Conservation (phyloP, 2,888 invertebrate genomes). For the Xestia c-nigrum region DNA sequence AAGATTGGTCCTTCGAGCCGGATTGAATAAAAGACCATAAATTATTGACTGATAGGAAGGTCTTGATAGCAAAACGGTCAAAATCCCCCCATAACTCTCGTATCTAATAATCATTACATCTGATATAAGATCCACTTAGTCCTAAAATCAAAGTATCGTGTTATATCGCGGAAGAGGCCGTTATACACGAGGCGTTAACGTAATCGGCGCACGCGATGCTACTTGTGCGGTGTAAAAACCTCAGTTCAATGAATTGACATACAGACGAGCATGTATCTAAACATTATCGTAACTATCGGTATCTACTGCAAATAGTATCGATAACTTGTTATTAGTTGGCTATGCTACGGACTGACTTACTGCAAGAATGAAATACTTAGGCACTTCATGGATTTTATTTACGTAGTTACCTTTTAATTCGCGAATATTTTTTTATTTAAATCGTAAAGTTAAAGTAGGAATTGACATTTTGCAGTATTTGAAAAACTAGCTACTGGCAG, state of each 20-base stretch:
- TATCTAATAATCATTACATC: constrained; percentile 48
- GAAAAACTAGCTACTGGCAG: not conserved
- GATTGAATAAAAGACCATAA: not conserved
- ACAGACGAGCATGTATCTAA: constrained; percentile 47
- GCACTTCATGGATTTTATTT: not conserved
- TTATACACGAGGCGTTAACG: constrained; percentile 58
- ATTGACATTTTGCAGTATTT: not conserved
- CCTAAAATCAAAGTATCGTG: constrained; percentile 59
- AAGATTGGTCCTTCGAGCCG: not conserved
- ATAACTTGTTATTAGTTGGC: constrained; percentile 59
- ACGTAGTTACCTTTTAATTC: not conserved
- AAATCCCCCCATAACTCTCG: constrained; percentile 42
- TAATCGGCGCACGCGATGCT: constrained; percentile 66
- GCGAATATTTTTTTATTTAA: not conserved
- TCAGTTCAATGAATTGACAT: constrained; percentile 66
- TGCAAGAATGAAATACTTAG: not conserved
- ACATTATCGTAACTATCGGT: constrained; percentile 38
- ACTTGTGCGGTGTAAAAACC: constrained; percentile 49
- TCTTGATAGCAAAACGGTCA: constrained; percentile 9
- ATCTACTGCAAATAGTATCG: constrained; percentile 30
- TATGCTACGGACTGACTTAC: not conserved
- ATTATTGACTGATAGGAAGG: not conserved
- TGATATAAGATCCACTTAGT: constrained; percentile 52
- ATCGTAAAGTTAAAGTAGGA: constrained; percentile 11
- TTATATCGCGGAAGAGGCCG: constrained; percentile 61